These are phyloP conservation scores for Peromyscus maniculatus DNA, from an alignment of 2,113 vertebrate species.

Conservation along the genomic window DNA sequence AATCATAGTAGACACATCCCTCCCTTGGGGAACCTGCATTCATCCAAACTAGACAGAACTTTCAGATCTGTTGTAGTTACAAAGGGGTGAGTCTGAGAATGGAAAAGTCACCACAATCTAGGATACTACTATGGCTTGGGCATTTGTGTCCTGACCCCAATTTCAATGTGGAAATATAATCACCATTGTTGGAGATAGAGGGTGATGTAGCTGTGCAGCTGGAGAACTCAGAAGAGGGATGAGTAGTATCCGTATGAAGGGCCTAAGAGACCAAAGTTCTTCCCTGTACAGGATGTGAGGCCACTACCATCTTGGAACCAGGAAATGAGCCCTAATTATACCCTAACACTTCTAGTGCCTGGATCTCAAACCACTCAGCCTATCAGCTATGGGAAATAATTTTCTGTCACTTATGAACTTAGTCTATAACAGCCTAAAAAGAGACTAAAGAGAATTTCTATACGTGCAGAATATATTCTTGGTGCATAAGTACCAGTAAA, in stretches of 20 bases:
- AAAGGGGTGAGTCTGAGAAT: not conserved
- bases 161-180: not conserved
- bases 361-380: not conserved
- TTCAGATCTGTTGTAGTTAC: not conserved
- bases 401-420: not conserved
- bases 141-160: not conserved
- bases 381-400: not conserved
- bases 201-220: not conserved
- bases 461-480: slow-evolving; percentile 55
- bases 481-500: not conserved
- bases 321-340: not conserved
- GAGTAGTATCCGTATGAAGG: not conserved
- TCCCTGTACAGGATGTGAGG: not conserved
- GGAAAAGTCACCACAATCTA: not conserved
- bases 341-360: not conserved
- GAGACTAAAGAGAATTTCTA: not conserved
- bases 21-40: not conserved
- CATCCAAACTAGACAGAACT: not conserved
- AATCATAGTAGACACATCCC: not conserved
- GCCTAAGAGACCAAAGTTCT: not conserved
- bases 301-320: not conserved
- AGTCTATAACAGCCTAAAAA: not conserved
- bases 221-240: not conserved
- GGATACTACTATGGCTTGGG: not conserved
- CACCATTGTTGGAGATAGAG: not conserved